Conservation (phyloP, 1,140 invertebrate species). For the Nautilus pompilius region DNA sequence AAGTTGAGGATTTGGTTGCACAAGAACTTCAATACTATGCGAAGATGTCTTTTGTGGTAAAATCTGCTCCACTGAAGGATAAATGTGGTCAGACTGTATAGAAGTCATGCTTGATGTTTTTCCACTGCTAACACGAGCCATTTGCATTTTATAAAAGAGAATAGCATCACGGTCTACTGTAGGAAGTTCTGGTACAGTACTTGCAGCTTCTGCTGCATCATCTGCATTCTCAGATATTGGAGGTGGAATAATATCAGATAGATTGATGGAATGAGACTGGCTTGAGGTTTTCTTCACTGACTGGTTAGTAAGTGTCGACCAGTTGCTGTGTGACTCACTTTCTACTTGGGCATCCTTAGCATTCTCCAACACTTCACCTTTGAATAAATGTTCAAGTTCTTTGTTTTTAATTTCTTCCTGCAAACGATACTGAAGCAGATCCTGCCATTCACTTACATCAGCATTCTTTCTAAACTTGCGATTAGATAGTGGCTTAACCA, state of each 20-base stretch:
- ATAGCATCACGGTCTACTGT: slow-evolving; percentile 39
- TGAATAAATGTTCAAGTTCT: slow-evolving; percentile 28
- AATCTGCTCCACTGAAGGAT: slow-evolving; percentile 25
- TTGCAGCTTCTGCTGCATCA: no score
- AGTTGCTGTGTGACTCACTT: slow-evolving; percentile 8
- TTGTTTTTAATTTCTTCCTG: slow-evolving; percentile 43
- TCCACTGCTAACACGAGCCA: slow-evolving; percentile 29
- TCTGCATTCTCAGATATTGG: no score
- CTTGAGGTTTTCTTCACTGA: no score
- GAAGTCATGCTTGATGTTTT: slow-evolving; percentile 42
- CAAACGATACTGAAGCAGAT: slow-evolving; percentile 35
- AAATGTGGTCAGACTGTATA: slow-evolving; percentile 40
- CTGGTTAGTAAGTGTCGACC: slow-evolving; percentile 10
- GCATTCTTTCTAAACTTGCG: slow-evolving; percentile 36
- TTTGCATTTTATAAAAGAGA: slow-evolving; percentile 47
- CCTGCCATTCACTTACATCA: slow-evolving; percentile 33
- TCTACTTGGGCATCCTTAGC: not conserved
- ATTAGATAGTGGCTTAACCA: slow-evolving; percentile 27
- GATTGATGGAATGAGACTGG: not conserved
- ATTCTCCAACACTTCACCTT: not conserved
- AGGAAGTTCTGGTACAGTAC: no score
- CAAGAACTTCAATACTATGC: slow-evolving; percentile 48
- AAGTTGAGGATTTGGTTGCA: slow-evolving; percentile 3
- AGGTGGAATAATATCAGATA: no score
- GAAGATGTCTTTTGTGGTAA: slow-evolving; percentile 25